Base-by-base conservation (phyloP, 2,797 vertebrate species). In the Xenopus petersii region DNA sequence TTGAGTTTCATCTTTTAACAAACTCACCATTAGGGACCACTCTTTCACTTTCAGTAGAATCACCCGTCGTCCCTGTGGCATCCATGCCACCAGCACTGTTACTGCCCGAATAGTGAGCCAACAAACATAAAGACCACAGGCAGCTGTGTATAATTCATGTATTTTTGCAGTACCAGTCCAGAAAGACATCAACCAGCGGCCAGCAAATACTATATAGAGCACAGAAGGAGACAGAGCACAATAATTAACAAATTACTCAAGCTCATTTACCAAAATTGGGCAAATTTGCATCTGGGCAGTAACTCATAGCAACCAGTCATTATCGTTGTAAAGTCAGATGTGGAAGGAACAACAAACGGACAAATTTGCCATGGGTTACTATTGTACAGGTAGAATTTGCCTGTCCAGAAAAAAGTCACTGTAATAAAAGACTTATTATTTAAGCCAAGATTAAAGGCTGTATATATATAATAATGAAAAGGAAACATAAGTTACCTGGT, bases 111-210 rank as follows among this genome's bases (percentile, higher is more conserved):
- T 96, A 4, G 94, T 95, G 58, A 99, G 90, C 98, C 98, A 99
- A 80, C 98, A 99, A 64, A 98, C 95, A 51, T 99, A 99, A 12
- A 99, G 93, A 68, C 98, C 98, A 72, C 98, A 99, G 0, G 98
- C 97, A 72, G 98, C 97, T 0, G 98, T 99, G 90, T 99, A 99
- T 73, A 99, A 87, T 77, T 99, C 98, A 0, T 99, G 98, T 84
- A 99, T 98, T 91, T 98, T 99, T 75, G 96, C 95, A 81, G 89
- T 95, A 75, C 98, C 98, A 5, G 95, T 98, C 98, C 98, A 99
- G 89, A 99, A 99, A 0, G 97, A 99, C 98, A 99, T 99, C 75
- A 99, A 82, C 96, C 96, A 99, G 69, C 98, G 96, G n/a, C 98
- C 98, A n/a, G 95, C 94, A 67, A 96, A 98, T 63, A 99, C 98